phyloP scores from a whole-genome alignment of 2,888 invertebrate genomes.

The Hartigia nigra region DNA sequence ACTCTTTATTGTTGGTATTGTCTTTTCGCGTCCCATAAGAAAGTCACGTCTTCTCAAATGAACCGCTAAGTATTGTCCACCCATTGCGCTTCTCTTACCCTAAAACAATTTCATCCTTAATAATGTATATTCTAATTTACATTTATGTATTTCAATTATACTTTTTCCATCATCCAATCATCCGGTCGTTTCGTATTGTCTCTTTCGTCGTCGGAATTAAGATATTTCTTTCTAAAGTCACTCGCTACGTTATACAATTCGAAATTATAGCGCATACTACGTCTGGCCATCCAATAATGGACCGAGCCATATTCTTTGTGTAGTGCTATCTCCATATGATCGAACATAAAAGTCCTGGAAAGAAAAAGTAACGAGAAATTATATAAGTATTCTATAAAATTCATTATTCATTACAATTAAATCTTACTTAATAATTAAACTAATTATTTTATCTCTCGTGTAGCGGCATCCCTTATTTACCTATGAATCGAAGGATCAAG shows the following conservation, averaged over 20 bases:
- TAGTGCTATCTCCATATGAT: slow-evolving; percentile 86
- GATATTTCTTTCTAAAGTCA: slow-evolving; percentile 71
- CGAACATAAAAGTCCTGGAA: slow-evolving; percentile 73
- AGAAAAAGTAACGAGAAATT: slow-evolving; percentile 19
- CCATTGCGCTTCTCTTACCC: slow-evolving; percentile 68
- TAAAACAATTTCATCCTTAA: slow-evolving; percentile 42
- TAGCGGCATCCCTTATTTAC: slow-evolving; percentile 55
- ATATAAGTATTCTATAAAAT: slow-evolving; percentile 35
- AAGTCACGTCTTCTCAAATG: slow-evolving; percentile 94
- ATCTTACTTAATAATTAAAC: slow-evolving; percentile 8
- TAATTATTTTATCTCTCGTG: slow-evolving; percentile 8
- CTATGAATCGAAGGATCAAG: slow-evolving; percentile 67
- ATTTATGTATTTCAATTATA: slow-evolving; percentile 42
- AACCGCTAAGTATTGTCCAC: slow-evolving; percentile 82
- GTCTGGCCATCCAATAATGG: slow-evolving; percentile 86
- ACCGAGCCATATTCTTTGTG: slow-evolving; percentile 88
- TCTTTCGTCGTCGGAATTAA: slow-evolving; percentile 73
- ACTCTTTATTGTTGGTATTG: slow-evolving; percentile 82
- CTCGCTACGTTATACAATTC: slow-evolving; percentile 76
- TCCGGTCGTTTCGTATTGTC: slow-evolving; percentile 72
- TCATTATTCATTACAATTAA: slow-evolving; percentile 3
- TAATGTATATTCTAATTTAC: slow-evolving; percentile 3
- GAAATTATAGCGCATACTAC: slow-evolving; percentile 91
- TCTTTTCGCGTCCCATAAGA: slow-evolving; percentile 75
- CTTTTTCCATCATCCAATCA: slow-evolving; percentile 74